Percentiles rank a stretch among this genome's conserved stretches.
Conservation (phyloP, 2,888 invertebrate species). For the Pollenia griseotomentosa region DNA sequence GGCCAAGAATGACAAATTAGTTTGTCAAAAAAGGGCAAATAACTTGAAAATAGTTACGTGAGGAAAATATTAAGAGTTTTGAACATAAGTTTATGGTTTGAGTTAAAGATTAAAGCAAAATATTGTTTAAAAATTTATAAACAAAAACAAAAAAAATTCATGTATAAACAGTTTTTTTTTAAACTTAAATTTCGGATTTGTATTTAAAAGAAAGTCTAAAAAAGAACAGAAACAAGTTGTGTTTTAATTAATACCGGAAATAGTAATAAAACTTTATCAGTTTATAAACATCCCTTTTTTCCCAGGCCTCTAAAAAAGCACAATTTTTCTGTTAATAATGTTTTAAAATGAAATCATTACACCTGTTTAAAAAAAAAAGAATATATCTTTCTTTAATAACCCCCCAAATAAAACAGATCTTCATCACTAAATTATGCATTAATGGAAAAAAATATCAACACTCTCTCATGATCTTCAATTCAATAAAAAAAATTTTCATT, state of each 20-base stretch:
- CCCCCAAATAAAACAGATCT: constrained; percentile 47
- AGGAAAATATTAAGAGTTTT: constrained; percentile 48
- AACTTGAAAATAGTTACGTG: constrained; percentile 64
- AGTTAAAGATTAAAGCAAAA: neutral
- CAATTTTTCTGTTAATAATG: constrained; percentile 34
- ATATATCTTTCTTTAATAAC: neutral
- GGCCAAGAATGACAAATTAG: constrained; percentile 72
- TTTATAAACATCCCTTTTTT: constrained; percentile 63
- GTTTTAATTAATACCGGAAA: constrained; percentile 69
- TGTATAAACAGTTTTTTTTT: neutral
- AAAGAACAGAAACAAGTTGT: constrained; percentile 1
- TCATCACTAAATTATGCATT: constrained; percentile 71
- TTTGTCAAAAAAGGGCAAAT: constrained; percentile 65
- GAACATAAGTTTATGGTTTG: neutral
- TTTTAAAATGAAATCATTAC: constrained; percentile 68
- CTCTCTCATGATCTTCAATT: constrained; percentile 66
- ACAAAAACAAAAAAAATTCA: neutral
- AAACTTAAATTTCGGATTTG: constrained; percentile 4
- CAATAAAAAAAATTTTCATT: constrained; percentile 47
- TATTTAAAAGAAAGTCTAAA: constrained; percentile 13
- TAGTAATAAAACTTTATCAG: constrained; percentile 65
- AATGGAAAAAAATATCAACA: constrained; percentile 71
- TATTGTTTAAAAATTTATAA: neutral
- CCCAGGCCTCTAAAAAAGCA: constrained; percentile 32
- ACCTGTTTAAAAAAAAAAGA: constrained; percentile 59